Percentiles rank a stretch among this genome's conserved stretches.
Evolutionary conservation across 2,888 invertebrate species (phyloP).

Genomic region (Drosophila phalerata): DNA sequence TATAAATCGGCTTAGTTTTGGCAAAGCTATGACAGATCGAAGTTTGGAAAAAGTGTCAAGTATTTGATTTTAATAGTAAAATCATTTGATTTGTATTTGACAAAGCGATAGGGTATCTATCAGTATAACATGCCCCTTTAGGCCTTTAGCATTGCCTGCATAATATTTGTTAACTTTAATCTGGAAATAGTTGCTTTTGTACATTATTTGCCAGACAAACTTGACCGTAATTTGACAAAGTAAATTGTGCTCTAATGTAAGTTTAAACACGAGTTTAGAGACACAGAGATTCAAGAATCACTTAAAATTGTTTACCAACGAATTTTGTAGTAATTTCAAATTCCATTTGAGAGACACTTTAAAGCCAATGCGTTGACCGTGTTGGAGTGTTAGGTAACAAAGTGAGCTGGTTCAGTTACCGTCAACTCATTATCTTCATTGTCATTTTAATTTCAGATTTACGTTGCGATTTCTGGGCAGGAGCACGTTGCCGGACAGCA

Average conservation of each 20-base stretch:
- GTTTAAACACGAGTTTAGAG: constrained; percentile 7
- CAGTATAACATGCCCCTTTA: background rate
- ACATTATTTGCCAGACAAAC: constrained; percentile 27
- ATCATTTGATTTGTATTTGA: background rate
- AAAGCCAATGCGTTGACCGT: constrained; percentile 7
- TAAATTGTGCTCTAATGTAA: constrained; percentile 14
- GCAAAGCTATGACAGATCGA: no score
- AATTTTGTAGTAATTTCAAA: background rate
- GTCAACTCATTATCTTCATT: constrained; percentile 35
- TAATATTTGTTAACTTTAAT: constrained; percentile 5
- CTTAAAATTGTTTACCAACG: constrained; percentile 13
- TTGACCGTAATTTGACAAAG: background rate
- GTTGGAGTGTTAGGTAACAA: constrained; percentile 5
- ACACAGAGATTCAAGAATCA: constrained; percentile 5
- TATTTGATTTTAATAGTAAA: no score
- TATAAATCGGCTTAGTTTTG: no score
- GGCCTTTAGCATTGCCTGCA: background rate
- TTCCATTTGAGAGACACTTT: constrained; percentile 12
- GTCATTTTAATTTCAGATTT: constrained; percentile 39
- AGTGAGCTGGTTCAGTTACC: constrained; percentile 1
- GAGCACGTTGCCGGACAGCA: constrained; percentile 1
- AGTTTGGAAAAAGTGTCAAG: no score
- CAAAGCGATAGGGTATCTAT: background rate
- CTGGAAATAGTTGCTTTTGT: constrained; percentile 8
- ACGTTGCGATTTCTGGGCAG: constrained; percentile 25